A percentile compares a stretch with the other conserved stretches of the same genome.
These are phyloP conservation scores for Heliconius nattereri DNA, from an alignment of 1,140 invertebrate genomes.

Conservation along the genomic window DNA sequence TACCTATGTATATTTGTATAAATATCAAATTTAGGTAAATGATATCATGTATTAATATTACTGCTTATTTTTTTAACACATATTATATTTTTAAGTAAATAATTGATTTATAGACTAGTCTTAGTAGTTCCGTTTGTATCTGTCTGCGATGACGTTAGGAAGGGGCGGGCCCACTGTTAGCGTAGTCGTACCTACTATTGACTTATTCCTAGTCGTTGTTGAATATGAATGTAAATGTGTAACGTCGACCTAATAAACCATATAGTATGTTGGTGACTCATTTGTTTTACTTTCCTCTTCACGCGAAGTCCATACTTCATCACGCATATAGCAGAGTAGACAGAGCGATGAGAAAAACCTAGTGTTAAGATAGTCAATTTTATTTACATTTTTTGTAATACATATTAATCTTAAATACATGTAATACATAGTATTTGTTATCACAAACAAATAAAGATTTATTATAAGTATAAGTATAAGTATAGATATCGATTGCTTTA, in stretches of 20 bases:
- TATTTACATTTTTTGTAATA: too few species aligned
- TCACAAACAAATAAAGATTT: too few species aligned
- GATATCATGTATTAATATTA: not conserved
- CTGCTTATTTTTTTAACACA: not conserved
- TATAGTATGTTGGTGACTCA: constrained; percentile 71
- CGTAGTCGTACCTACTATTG: constrained; percentile 73
- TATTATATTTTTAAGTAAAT: not conserved
- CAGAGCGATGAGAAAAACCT: too few species aligned
- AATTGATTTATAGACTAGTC: not conserved
- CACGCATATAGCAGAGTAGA: too few species aligned
- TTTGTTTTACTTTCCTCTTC: constrained; percentile 38
- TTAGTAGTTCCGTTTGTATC: not conserved
- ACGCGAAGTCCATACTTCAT: too few species aligned
- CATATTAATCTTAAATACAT: too few species aligned
- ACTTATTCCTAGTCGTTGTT: constrained; percentile 80
- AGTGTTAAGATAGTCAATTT: too few species aligned
- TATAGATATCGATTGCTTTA: too few species aligned
- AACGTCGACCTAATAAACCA: constrained; percentile 72
- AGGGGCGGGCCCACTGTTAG: constrained; percentile 66
- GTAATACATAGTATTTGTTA: too few species aligned
- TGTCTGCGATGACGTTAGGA: constrained; percentile 29
- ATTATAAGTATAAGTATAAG: too few species aligned
- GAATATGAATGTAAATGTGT: constrained; percentile 77
- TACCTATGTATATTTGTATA: constrained; percentile 9
- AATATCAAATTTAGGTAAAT: not conserved